Evolutionary conservation across 2,113 vertebrate genomes (phyloP).

Genomic region (Rattus rattus): DNA sequence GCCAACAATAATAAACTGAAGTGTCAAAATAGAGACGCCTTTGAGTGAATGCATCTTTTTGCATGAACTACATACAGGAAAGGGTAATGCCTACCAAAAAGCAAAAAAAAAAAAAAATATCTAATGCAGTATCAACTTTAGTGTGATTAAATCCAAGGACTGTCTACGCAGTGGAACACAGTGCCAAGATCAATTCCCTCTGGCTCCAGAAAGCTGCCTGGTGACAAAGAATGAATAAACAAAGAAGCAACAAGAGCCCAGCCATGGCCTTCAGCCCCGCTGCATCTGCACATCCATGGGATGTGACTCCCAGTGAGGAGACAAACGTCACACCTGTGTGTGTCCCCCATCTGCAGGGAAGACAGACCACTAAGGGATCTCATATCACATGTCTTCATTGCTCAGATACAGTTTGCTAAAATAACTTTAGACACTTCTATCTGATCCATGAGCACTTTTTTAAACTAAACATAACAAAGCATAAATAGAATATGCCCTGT

Average conservation of each 20-base stretch:
- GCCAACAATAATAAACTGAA: conserved; percentile 10
- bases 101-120: background rate
- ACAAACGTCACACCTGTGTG: background rate
- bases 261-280: background rate
- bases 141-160: background rate
- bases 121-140: background rate
- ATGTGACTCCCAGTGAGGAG: background rate
- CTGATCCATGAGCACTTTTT: background rate
- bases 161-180: background rate
- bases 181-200: background rate
- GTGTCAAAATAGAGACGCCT: background rate
- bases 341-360: background rate
- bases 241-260: background rate
- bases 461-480: background rate
- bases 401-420: background rate
- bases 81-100: background rate
- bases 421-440: background rate
- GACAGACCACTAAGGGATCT: background rate
- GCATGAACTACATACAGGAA: background rate
- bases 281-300: background rate
- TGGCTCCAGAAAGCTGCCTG: background rate
- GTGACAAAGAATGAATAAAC: background rate
- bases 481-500: background rate
- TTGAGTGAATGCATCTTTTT: background rate
- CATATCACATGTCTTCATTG: background rate